A percentile compares a stretch with the other conserved stretches of the same genome.
These are phyloP conservation scores for Semaprochilodus insignis DNA, from an alignment of 2,797 vertebrate genomes.

Conservation along the genomic window DNA sequence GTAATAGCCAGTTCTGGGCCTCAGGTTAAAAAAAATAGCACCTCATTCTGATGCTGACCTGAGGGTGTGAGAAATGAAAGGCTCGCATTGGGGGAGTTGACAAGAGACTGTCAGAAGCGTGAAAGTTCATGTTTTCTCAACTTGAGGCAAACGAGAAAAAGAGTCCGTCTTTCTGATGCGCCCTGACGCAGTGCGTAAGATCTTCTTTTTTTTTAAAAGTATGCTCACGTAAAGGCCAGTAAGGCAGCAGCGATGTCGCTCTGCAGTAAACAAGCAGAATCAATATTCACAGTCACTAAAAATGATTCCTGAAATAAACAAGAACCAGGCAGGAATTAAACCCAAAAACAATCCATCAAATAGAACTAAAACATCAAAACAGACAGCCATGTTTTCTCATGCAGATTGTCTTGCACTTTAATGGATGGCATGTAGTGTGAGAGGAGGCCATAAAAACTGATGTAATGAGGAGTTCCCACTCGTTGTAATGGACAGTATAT, in stretches of 20 bases:
- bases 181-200: neutral
- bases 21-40: neutral
- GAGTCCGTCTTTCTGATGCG: neutral
- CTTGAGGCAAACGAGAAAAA: neutral
- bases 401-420: conserved; percentile 18
- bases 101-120: neutral
- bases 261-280: neutral
- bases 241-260: neutral
- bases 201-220: neutral
- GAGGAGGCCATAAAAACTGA: conserved; percentile 2
- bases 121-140: neutral
- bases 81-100: conserved; percentile 5
- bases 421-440: neutral
- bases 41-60: neutral
- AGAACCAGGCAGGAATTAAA: conserved; percentile 1
- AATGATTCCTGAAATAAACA: conserved; percentile 3
- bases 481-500: neutral
- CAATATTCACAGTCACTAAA: neutral
- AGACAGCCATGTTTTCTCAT: conserved; percentile 4
- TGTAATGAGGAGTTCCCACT: conserved; percentile 15
- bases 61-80: neutral
- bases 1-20: conserved; percentile 62
- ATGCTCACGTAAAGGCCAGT: neutral
- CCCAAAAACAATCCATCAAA: conserved; percentile 25
- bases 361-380: conserved; percentile 19